phyloP scores from a whole-genome alignment of 2,797 vertebrate genomes.

The Tragelaphus oryx region DNA sequence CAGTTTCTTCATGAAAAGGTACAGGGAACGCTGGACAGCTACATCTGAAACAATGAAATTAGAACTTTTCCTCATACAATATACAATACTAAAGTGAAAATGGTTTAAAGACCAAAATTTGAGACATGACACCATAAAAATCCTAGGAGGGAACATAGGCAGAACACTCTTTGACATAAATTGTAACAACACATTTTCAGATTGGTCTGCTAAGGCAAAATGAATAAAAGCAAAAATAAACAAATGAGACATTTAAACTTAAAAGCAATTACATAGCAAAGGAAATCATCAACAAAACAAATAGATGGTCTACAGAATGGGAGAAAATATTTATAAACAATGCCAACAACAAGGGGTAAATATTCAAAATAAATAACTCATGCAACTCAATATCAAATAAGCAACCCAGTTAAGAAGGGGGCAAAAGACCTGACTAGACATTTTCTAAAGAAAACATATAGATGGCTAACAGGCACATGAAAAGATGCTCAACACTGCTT shows the following conservation, averaged over 20 bases:
- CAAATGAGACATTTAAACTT: background rate
- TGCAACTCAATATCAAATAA: background rate
- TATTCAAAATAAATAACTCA: background rate
- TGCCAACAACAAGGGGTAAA: background rate
- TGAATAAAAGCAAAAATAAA: background rate
- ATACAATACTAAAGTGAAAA: background rate
- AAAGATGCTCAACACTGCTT: background rate
- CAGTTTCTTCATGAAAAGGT: background rate
- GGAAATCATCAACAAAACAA: background rate
- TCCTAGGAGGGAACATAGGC: background rate
- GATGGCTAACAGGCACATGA: background rate
- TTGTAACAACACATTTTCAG: background rate
- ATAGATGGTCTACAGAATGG: background rate
- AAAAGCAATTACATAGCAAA: background rate
- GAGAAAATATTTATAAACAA: background rate
- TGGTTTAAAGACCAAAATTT: background rate
- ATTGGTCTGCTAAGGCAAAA: background rate
- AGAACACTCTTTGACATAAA: background rate
- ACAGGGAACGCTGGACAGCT: background rate
- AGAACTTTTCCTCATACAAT: background rate
- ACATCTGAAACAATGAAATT: background rate
- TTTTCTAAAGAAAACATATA: background rate
- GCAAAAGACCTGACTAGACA: background rate
- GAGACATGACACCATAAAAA: background rate
- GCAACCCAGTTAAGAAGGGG: background rate